Percentiles rank a stretch among this genome's conserved stretches.
These are phyloP conservation scores for Platorchestia sp. DNA, from an alignment of 1,140 invertebrate genomes.

Conservation along the genomic window DNA sequence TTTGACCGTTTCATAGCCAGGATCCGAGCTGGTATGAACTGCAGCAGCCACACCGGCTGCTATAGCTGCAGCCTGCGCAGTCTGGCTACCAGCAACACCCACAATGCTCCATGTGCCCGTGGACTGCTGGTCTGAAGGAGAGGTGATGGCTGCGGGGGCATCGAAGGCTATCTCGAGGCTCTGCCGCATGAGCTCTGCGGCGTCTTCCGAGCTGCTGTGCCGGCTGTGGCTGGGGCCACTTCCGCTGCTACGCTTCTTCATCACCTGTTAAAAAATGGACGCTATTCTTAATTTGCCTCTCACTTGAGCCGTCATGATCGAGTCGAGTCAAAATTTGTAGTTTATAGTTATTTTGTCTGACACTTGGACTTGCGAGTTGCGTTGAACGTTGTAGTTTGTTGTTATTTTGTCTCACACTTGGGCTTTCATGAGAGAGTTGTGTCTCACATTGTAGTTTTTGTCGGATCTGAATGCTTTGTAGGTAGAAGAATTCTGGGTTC, in stretches of 20 bases:
- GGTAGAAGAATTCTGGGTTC: too few relatives aligned
- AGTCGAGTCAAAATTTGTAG: too few relatives aligned
- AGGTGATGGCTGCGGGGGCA: neutral
- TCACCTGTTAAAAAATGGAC: constrained; percentile 59
- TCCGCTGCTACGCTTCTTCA: constrained; percentile 66
- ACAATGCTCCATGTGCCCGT: constrained; percentile 14
- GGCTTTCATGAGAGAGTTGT: too few relatives aligned
- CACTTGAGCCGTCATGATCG: too few relatives aligned
- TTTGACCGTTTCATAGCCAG: constrained; percentile 65
- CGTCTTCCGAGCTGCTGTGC: constrained; percentile 62
- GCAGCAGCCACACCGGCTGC: constrained; percentile 34
- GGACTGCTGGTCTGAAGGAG: neutral
- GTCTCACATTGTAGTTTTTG: too few relatives aligned
- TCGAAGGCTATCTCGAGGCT: constrained; percentile 60
- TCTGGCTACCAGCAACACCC: constrained; percentile 7
- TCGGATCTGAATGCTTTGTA: too few relatives aligned
- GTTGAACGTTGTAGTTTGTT: too few relatives aligned
- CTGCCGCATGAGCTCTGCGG: constrained; percentile 44
- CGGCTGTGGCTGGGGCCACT: constrained; percentile 64
- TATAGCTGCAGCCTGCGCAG: constrained; percentile 1
- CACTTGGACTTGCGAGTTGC: too few relatives aligned
- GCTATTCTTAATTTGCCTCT: too few relatives aligned
- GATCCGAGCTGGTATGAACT: constrained; percentile 60
- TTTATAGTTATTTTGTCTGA: too few relatives aligned
- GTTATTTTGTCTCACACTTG: too few relatives aligned